Evolutionary conservation across 2,797 vertebrate genomes (phyloP).

Genomic region (Bucorvus abyssinicus): DNA sequence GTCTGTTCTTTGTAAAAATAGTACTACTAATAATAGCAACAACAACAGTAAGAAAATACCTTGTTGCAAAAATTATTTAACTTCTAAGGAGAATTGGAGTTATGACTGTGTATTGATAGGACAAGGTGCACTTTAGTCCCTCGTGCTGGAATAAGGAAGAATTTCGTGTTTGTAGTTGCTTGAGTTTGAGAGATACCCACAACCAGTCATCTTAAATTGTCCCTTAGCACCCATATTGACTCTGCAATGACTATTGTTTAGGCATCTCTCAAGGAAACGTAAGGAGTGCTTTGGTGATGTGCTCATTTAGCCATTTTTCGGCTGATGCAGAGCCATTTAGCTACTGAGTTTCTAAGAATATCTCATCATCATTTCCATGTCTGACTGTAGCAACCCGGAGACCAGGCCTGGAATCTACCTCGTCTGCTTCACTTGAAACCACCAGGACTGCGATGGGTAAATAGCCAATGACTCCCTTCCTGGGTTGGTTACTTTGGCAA

Average conservation of each 20-base stretch:
- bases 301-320: not conserved
- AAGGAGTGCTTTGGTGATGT: not conserved
- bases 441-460: too few relatives aligned
- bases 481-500: not conserved
- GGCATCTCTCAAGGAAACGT: not conserved
- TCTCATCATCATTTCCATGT: conserved; percentile 3
- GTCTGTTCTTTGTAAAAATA: not conserved
- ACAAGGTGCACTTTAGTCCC: not conserved
- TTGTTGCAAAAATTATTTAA: not conserved
- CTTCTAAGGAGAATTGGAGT: not conserved
- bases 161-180: not conserved
- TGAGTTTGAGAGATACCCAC: fast-evolving
- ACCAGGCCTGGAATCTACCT: not conserved
- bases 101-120: not conserved
- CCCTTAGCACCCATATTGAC: fast-evolving
- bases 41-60: not conserved
- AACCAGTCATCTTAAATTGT: not conserved
- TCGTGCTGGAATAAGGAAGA: not conserved
- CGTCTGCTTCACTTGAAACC: not conserved
- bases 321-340: not conserved
- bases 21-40: not conserved
- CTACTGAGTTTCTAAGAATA: not conserved
- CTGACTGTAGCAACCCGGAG: not conserved
- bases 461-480: not conserved
- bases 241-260: not conserved